Base-by-base conservation (phyloP, 2,888 invertebrate species). In the Dicyrtomina minuta region DNA sequence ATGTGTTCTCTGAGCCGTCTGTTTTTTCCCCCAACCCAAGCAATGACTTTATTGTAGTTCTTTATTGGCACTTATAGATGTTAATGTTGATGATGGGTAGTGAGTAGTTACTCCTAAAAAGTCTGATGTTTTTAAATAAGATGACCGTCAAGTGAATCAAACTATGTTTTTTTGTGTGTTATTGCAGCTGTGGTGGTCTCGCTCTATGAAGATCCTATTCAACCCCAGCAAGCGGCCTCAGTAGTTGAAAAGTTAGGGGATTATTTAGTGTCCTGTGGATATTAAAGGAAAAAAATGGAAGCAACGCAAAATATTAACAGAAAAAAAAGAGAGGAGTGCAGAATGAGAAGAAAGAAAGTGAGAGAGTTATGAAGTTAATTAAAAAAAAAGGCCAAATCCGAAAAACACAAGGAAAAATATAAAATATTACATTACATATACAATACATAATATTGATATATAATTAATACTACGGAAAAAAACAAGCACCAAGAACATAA, bases 221-320 rank as follows among this genome's bases (percentile, higher is more conserved):
- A 93, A 87, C 93, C 94, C 84, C 93, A 94, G 86, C 94, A 94
- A 87, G 93, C 93, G 83, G 94, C 94, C 84, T 93, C 93, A 81
- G 92, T 94, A 86, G 93, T 93, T 85, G 94, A 94, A 89, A 93
- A 93, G 88, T 88, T 94, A 88, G 93, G 94, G 87, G 94, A 94
- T 85, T 94, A 94, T 90, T 90, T 94, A 88, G 89, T 93, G 87
- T 90, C 89, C 87, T 93, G 93, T 89, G 93, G 93, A 89, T 93
- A 92, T 90, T 94, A 93, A 89, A 79, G 78, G 79, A 78, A 41
- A 43, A 65, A 69, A 44, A 10, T 51, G 26, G 20, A 26, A 46
- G 24, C 17, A 41, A 53, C 41, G 66, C 17, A 51, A 51, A 43
- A 22, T 27, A 55, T 46, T 56, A 46, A 66, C 24, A 24, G 39